phyloP scores from a whole-genome alignment of 2,797 vertebrate genomes.

The Pteronotus mesoamericanus region DNA sequence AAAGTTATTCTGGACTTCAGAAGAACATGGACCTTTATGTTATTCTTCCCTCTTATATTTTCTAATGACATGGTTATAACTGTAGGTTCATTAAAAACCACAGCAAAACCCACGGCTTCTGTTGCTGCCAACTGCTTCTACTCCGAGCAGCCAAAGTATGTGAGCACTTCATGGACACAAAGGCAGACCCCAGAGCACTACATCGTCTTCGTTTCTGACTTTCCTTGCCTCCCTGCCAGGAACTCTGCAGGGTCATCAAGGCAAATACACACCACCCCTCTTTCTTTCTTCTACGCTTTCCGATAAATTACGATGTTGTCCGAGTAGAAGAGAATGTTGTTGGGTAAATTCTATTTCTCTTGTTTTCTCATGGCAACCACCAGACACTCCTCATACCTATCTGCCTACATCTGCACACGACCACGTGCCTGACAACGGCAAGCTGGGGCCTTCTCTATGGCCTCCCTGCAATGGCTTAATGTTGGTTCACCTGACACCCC shows the following conservation, averaged over 20 bases:
- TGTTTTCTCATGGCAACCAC: not conserved
- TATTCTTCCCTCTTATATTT: not conserved
- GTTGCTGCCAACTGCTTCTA: not conserved
- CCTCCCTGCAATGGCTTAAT: not conserved
- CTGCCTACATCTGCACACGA: not conserved
- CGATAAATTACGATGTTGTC: not conserved
- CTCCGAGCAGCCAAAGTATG: not conserved
- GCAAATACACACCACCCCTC: not conserved
- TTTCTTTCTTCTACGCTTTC: not conserved
- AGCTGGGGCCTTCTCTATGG: not conserved
- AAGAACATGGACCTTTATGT: not conserved
- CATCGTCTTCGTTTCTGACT: not conserved
- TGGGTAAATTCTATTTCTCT: not conserved
- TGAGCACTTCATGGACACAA: not conserved
- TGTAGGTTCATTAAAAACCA: not conserved
- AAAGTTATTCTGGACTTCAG: not conserved
- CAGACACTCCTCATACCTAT: not conserved
- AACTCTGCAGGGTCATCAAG: not conserved
- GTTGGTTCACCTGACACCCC: not conserved
- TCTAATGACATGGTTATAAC: not conserved
- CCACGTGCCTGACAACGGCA: rapidly evolving
- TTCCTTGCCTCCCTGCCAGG: not conserved
- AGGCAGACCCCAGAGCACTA: not conserved
- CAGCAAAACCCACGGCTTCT: not conserved
- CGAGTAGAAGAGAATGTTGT: not conserved